Evolutionary conservation across 2,113 vertebrate genomes (phyloP).

Genomic region (Furnarius figulus): DNA sequence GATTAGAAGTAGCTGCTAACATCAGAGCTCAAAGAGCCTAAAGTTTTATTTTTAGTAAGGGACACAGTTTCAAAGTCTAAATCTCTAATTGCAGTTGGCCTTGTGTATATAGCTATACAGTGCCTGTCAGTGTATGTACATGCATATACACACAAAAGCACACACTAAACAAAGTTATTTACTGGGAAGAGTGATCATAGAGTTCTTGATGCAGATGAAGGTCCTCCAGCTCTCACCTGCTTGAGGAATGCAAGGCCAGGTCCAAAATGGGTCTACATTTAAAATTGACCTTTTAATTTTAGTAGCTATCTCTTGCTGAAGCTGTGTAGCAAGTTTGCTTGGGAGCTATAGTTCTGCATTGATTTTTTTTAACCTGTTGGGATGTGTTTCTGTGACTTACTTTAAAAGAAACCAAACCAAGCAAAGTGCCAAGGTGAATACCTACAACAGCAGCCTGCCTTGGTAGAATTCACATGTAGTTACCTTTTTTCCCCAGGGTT

Average conservation of each 20-base stretch:
- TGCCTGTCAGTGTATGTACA: not conserved
- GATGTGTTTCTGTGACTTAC: not conserved
- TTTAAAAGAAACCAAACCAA: not conserved
- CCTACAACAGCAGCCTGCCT: not conserved
- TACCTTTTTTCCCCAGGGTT: not conserved
- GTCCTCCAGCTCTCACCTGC: not conserved
- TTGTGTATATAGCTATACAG: slow-evolving; percentile 18
- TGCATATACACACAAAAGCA: slow-evolving; percentile 16
- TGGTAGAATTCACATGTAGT: not conserved
- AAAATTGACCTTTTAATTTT: not conserved
- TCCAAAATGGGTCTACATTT: not conserved
- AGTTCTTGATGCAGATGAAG: not conserved
- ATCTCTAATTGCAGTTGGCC: slow-evolving; percentile 14
- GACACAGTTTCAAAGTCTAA: not conserved
- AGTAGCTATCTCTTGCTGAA: not conserved
- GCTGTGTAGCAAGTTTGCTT: not conserved
- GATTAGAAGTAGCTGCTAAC: slow-evolving; percentile 38
- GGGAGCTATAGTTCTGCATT: not conserved
- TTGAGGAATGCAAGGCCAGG: not conserved
- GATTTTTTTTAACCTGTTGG: not conserved
- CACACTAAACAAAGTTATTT: not conserved
- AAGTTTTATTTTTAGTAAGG: slow-evolving; percentile 31
- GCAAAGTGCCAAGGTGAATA: not conserved
- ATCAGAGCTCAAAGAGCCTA: slow-evolving; percentile 33
- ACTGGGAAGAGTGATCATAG: not conserved